A percentile compares a stretch with the other conserved stretches of the same genome.
Evolutionary conservation across 2,797 vertebrate genomes (phyloP).

Genomic region (Acipenser ruthenus): DNA sequence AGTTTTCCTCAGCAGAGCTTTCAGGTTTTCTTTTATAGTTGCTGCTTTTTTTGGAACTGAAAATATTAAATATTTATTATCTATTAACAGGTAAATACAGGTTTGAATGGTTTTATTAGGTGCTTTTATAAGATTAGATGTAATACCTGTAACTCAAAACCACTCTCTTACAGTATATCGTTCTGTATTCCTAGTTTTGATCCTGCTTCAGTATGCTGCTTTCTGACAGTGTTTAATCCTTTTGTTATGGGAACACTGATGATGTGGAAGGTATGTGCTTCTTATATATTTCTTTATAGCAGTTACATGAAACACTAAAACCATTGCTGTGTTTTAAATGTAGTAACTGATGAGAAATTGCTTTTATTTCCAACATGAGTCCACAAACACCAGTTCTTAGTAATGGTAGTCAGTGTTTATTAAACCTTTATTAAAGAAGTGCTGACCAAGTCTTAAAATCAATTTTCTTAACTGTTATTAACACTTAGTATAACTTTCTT

Average conservation of each 20-base stretch:
- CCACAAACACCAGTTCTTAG: too few relatives aligned
- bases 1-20: slow-evolving; percentile 55
- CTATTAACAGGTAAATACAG: slow-evolving; percentile 81
- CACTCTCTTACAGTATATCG: background rate
- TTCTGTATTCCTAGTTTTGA: slow-evolving; percentile 76
- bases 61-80: too few relatives aligned
- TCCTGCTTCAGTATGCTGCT: slow-evolving; percentile 91
- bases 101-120: too few relatives aligned
- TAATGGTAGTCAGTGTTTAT: too few relatives aligned
- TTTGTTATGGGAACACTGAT: slow-evolving; percentile 91
- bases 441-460: too few relatives aligned
- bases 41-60: slow-evolving; percentile 95
- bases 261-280: slow-evolving; percentile 81
- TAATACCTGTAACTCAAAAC: background rate
- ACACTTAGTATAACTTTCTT: too few relatives aligned
- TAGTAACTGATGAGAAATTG: too few relatives aligned
- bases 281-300: background rate
- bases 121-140: background rate
- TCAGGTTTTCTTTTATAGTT: slow-evolving; percentile 90
- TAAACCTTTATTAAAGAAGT: too few relatives aligned
- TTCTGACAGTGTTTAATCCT: slow-evolving; percentile 91
- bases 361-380: too few relatives aligned
- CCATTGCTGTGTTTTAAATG: too few relatives aligned
- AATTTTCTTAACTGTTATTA: too few relatives aligned
- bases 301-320: background rate